Percentiles rank a stretch among this genome's conserved stretches.
Evolutionary conservation across 2,797 vertebrate species (phyloP).

Genomic region (Lophotriccus pileatus): DNA sequence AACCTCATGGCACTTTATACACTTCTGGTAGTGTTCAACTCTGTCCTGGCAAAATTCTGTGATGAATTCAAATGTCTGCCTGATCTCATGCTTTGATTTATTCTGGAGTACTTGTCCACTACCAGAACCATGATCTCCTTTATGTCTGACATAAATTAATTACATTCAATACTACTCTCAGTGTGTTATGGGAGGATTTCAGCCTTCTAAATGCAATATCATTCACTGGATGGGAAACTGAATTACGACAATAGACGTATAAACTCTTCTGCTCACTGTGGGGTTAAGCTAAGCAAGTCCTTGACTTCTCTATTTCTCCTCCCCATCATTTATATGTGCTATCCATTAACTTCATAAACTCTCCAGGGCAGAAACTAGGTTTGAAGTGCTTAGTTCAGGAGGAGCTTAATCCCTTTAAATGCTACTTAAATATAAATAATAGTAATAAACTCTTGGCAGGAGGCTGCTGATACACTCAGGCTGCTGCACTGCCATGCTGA

Average conservation of each 20-base stretch:
- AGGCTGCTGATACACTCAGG: not conserved
- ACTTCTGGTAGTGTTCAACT: not conserved
- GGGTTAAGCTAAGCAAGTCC: not conserved
- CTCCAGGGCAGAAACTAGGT: not conserved
- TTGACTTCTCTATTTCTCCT: not conserved
- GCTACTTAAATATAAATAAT: not conserved
- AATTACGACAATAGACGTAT: not conserved
- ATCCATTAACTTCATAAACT: not conserved
- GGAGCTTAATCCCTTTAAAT: not conserved
- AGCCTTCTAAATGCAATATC: not conserved
- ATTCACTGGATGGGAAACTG: not conserved
- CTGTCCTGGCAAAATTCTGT: not conserved
- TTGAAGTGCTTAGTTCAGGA: slow-evolving; percentile 5
- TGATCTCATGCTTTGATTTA: not conserved
- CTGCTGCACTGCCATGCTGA: not conserved
- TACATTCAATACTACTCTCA: not conserved
- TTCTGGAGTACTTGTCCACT: not conserved
- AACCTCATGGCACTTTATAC: not conserved
- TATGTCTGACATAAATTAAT: not conserved
- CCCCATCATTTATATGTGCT: not conserved
- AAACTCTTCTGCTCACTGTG: not conserved
- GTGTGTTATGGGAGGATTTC: not conserved
- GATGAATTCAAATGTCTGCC: not conserved
- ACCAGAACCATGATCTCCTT: not conserved
- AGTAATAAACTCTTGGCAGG: not conserved